Evolutionary conservation across 2,888 invertebrate species (phyloP).

Genomic region (Eristalis pertinax): DNA sequence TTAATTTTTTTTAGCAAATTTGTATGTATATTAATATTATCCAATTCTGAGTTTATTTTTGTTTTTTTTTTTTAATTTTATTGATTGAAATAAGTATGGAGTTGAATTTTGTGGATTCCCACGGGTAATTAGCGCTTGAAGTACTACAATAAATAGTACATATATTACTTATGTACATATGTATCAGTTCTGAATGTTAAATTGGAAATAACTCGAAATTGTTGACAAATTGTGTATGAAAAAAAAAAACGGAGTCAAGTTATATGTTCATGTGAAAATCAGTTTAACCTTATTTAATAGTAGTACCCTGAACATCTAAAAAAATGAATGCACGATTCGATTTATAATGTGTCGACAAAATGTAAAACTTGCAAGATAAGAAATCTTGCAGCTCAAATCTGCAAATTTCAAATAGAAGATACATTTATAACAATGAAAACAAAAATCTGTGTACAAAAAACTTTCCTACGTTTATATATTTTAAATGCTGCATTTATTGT

Average conservation of each 20-base stretch:
- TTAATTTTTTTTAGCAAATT: slow-evolving; percentile 26
- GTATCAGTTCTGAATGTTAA: not conserved
- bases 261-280: not conserved
- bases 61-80: not conserved
- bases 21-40: slow-evolving; percentile 31
- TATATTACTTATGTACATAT: too few relatives aligned
- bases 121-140: not conserved
- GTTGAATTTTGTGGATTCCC: not conserved
- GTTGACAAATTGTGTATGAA: not conserved
- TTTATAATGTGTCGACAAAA: slow-evolving; percentile 4
- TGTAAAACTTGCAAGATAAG: slow-evolving; percentile 14
- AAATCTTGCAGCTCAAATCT: not conserved
- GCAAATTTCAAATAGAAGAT: not conserved
- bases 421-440: not conserved
- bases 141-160: not conserved
- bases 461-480: not conserved
- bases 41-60: not conserved
- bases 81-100: not conserved
- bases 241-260: not conserved
- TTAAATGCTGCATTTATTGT: not conserved
- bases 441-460: not conserved
- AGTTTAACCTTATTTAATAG: not conserved
- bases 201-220: not conserved
- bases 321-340: slow-evolving; percentile 23
- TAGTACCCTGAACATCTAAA: slow-evolving; percentile 21